These are phyloP conservation scores for Esperia sulphurella DNA, from an alignment of 2,888 invertebrate species.

Conservation along the genomic window DNA sequence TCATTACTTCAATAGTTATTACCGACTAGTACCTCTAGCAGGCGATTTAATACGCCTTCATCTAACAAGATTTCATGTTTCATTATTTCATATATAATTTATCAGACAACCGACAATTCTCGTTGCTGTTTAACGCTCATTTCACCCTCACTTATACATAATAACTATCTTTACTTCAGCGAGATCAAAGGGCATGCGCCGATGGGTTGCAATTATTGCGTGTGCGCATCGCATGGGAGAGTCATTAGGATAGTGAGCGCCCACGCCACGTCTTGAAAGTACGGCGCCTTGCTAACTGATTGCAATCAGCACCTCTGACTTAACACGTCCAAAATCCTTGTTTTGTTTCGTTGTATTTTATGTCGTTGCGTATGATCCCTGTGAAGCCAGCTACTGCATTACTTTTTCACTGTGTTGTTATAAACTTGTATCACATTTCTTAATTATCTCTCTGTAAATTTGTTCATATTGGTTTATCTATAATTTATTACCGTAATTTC, in stretches of 20 bases:
- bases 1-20: constrained; percentile 20
- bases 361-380: neutral
- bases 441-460: neutral
- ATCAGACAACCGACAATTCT: constrained; percentile 58
- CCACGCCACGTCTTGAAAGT: constrained; percentile 35
- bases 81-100: constrained; percentile 70
- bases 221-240: constrained; percentile 54
- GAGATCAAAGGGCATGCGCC: constrained; percentile 74
- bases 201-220: constrained; percentile 70
- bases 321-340: constrained; percentile 42
- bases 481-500: neutral
- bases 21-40: constrained; percentile 36
- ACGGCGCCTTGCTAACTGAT: constrained; percentile 65
- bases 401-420: too few relatives aligned
- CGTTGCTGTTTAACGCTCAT: constrained; percentile 63
- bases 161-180: constrained; percentile 70
- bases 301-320: constrained; percentile 66
- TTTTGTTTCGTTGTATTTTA: neutral
- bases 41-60: constrained; percentile 45
- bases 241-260: constrained; percentile 32
- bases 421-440: neutral
- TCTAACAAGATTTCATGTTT: constrained; percentile 54
- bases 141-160: constrained; percentile 69
- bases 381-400: neutral
- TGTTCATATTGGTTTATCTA: neutral